phyloP scores from a whole-genome alignment of 2,888 invertebrate genomes.

The Bombyx huttoni region DNA sequence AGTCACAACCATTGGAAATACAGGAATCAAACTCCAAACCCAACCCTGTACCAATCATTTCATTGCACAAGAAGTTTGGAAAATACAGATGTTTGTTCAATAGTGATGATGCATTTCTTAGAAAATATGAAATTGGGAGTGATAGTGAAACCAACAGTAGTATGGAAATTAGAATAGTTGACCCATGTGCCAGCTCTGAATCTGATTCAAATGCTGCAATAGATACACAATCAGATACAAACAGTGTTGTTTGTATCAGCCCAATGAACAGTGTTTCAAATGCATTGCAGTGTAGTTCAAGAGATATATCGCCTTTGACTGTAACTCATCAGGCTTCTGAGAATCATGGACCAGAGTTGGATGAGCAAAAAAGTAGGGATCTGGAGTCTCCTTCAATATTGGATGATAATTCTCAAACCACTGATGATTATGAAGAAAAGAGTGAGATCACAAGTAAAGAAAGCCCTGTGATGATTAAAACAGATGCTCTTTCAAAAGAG shows the following conservation, averaged over 20 bases:
- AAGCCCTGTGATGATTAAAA: not conserved
- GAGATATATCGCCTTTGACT: constrained; percentile 34
- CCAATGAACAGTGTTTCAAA: constrained; percentile 27
- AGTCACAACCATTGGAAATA: constrained; percentile 20
- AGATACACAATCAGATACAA: constrained; percentile 47
- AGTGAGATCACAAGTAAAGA: not conserved
- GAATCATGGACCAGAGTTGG: constrained; percentile 8
- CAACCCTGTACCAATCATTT: constrained; percentile 37
- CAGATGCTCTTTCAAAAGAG: constrained; percentile 4
- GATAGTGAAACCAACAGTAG: constrained; percentile 67
- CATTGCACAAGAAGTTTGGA: constrained; percentile 70
- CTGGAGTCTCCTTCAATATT: constrained; percentile 8
- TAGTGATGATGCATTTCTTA: constrained; percentile 42
- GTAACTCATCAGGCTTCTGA: not conserved
- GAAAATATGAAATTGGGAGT: constrained; percentile 56
- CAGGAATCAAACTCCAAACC: constrained; percentile 23
- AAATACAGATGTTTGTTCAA: constrained; percentile 67
- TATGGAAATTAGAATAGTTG: constrained; percentile 52
- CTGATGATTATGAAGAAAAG: constrained; percentile 2
- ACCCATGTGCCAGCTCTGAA: constrained; percentile 59
- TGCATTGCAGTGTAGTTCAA: constrained; percentile 22
- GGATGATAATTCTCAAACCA: constrained; percentile 4
- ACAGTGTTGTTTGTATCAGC: constrained; percentile 36
- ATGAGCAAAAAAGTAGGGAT: constrained; percentile 9
- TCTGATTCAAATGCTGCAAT: constrained; percentile 60